These are phyloP conservation scores for Leptinotarsa undecemlineata DNA, from an alignment of 1,140 invertebrate genomes.

Conservation along the genomic window DNA sequence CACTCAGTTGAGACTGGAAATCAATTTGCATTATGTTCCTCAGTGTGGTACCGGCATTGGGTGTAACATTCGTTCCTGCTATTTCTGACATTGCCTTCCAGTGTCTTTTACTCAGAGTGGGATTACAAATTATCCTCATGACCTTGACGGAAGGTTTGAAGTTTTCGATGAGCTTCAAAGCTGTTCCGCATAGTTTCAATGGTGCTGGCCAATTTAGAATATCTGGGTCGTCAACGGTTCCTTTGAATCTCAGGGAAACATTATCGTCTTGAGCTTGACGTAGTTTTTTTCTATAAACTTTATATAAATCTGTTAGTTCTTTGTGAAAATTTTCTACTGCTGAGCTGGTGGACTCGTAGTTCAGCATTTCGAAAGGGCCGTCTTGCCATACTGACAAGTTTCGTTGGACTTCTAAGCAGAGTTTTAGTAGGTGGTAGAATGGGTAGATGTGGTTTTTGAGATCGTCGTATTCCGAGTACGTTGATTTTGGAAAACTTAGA, in stretches of 20 bases:
- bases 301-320: constrained; percentile 75
- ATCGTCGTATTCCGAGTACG: constrained; percentile 76
- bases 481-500: constrained; percentile 77
- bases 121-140: constrained; percentile 83
- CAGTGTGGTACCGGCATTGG: constrained; percentile 77
- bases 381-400: constrained; percentile 83
- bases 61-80: constrained; percentile 79
- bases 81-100: constrained; percentile 88
- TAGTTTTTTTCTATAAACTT: constrained; percentile 77
- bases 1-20: constrained; percentile 71
- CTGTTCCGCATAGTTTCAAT: constrained; percentile 62
- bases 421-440: constrained; percentile 65
- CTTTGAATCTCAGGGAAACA: constrained; percentile 64
- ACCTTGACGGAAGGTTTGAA: constrained; percentile 81
- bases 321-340: constrained; percentile 72
- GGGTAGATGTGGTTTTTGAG: constrained; percentile 70
- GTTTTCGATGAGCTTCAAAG: constrained; percentile 71
- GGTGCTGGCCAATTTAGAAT: constrained; percentile 76
- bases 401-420: constrained; percentile 71
- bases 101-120: constrained; percentile 78
- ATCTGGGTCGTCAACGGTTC: constrained; percentile 76
- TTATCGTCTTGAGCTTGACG: constrained; percentile 75
- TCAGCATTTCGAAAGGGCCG: constrained; percentile 82
- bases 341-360: constrained; percentile 70
- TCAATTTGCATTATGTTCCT: constrained; percentile 78